Evolutionary conservation across 2,888 invertebrate genomes (phyloP), one percentile per base, ranked within the genome.

Genomic region (Tanytarsus gracilentus): DNA sequence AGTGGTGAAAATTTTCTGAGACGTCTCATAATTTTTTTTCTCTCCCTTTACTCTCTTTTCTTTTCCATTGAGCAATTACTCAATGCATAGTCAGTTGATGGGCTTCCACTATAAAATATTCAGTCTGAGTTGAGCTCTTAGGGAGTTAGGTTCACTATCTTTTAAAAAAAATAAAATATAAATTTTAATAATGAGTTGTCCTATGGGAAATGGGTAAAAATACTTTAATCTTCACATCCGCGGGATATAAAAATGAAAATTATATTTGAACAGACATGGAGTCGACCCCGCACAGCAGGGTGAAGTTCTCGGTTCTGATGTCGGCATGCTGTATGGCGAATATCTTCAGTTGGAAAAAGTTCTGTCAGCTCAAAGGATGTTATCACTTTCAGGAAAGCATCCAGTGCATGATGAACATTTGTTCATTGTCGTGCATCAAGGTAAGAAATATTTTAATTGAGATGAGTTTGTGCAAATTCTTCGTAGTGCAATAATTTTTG

Each of bases 381-480:
- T 90, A 51, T 92, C 92, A 65, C 78, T 78, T 4, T 80, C 84
- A 69, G 81, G 86, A 60, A 78, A 83, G 23, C 78, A 81, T 61
- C 80, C 84, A 0, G 94, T 96, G 0, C 96, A 96, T 66, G 98
- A 98, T 72, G 98, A 98, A 69, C 97, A 98, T 76, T 79, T 98
- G 6, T 99, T 99, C 72, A 97, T 98, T 63, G 80, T 98, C 58
- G 97, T 94, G 9, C 98, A 98, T 77, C 98, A 98, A 85, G 94
- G 96, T 95, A 75, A 49, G n/a, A n/a, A n/a, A n/a, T n/a, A n/a
- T n/a, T n/a, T n/a, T n/a, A n/a, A n/a, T n/a, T n/a, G 30, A 8
- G 9, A 7, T 30, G 30, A 30, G 30, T 30, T 8, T 30, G 7
- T 30, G 30, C 7, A 30, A 30, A 9, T 9, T 30, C 9, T 8